Base-by-base conservation (phyloP, 2,797 vertebrate genomes). In the Erethizon dorsatum region DNA sequence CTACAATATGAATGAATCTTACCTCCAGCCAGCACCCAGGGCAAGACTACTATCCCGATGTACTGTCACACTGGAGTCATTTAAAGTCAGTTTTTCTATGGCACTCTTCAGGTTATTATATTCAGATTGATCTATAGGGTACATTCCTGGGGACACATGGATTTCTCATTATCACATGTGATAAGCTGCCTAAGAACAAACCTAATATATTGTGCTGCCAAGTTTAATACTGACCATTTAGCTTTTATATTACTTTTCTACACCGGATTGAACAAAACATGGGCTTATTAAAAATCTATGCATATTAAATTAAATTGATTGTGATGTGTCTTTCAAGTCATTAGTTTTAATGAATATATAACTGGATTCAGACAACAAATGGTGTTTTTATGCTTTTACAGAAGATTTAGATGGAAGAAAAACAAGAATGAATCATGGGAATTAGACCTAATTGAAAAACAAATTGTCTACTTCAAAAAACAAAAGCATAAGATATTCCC, bases 21-120 rank as follows among this genome's bases (percentile, higher is more conserved):
- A 99, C 99, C 99, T 99, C 99, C 99, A 99, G 45, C 99, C 99
- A 47, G 99, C 99, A 97, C 99, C 99, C 95, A 99, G 98, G 56
- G 99, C 99, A 96, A 99, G 97, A 91, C 99, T 99, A 97, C 99
- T 99, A 98, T 99, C 99, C 95, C 98, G 99, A 98, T 99, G 99
- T 96, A 99, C 98, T 1, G 98, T 99, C 96, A 99, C 99, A 96
- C 99, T 99, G 45, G 99, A 99, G 98, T 99, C 99, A 91, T 99
- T 99, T 95, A 99, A 98, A 18, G 99, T 99, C 98, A 99, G 98
- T 83, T 99, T 99, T 96, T 99, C 99, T 94, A 99, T 98, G 77
- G 99, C 99, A 88, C 99, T 99, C 97, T 99, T 99, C 80, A 99
- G 98, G 96, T 98, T 99, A 28, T 98, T 99, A 98, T 99, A 99